Conservation (phyloP, 2,797 vertebrate species). For the Notolabrus celidotus region DNA sequence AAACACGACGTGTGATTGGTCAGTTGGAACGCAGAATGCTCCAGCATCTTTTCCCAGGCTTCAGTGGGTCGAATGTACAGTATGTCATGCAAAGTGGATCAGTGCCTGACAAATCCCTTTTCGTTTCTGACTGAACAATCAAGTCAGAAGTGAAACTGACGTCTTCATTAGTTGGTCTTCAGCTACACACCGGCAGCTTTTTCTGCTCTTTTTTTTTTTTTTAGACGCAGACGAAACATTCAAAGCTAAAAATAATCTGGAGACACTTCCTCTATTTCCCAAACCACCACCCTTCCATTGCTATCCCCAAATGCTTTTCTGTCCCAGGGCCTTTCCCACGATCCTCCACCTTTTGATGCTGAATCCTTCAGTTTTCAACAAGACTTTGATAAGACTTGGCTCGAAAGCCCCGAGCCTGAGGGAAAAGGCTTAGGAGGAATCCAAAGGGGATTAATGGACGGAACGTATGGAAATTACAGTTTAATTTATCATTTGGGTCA, state of each 20-base stretch:
- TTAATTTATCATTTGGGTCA: conserved; percentile 77
- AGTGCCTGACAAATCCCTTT: conserved; percentile 37
- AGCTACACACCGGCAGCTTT: conserved; percentile 13
- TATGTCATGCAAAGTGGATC: conserved; percentile 34
- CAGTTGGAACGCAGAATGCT: conserved; percentile 30
- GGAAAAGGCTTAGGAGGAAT: conserved; percentile 59
- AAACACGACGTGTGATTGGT: conserved; percentile 58
- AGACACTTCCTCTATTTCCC: conserved; percentile 21
- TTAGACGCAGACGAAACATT: conserved; percentile 10
- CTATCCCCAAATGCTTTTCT: conserved; percentile 34
- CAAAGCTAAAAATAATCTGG: conserved; percentile 15
- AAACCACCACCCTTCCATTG: neutral
- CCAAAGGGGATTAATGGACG: conserved; percentile 67
- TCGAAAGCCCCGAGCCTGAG: conserved; percentile 34
- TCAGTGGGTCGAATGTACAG: conserved; percentile 22
- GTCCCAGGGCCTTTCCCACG: conserved; percentile 59
- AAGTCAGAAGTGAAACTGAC: conserved; percentile 35
- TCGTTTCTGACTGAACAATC: conserved; percentile 26
- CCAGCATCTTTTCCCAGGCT: conserved; percentile 25
- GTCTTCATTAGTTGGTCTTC: conserved; percentile 45
- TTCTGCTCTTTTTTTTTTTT: neutral
- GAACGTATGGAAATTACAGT: conserved; percentile 78
- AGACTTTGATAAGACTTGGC: conserved; percentile 61
- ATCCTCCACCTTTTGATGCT: conserved; percentile 60
- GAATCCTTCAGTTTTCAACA: conserved; percentile 54